These are phyloP conservation scores for Cynopterus sphinx DNA, from an alignment of 2,797 vertebrate genomes.

Conservation along the genomic window DNA sequence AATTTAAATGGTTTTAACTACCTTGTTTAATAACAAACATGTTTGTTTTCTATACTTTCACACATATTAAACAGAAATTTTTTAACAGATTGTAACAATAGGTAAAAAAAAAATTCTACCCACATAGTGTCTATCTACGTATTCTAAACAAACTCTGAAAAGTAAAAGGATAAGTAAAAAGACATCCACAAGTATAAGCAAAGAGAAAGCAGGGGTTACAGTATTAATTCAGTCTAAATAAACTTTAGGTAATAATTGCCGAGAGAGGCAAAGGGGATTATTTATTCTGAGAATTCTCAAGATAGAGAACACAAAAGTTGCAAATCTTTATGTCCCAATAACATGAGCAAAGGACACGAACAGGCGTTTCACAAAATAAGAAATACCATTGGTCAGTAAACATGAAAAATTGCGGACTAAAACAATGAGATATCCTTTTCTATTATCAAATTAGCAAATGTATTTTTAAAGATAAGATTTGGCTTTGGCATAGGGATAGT, in stretches of 20 bases:
- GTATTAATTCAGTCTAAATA: background rate
- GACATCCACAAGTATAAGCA: background rate
- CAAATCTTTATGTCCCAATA: background rate
- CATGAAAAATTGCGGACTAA: background rate
- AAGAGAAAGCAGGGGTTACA: background rate
- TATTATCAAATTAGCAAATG: background rate
- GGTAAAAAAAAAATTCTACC: background rate
- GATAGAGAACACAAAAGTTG: background rate
- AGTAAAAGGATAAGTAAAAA: background rate
- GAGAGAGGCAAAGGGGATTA: background rate
- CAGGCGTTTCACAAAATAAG: background rate
- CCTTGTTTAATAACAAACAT: background rate
- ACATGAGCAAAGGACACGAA: background rate
- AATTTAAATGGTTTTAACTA: background rate
- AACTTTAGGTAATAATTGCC: background rate
- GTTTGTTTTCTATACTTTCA: background rate
- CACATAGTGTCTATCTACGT: background rate
- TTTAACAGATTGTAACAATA: background rate
- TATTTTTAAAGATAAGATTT: background rate
- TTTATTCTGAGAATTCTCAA: background rate
- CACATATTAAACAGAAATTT: background rate
- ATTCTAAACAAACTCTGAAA: background rate
- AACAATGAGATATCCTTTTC: background rate
- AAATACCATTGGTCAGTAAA: background rate
- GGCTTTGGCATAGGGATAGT: background rate